Conservation (phyloP, 2,888 invertebrate species). For the Bellardia pandia region DNA sequence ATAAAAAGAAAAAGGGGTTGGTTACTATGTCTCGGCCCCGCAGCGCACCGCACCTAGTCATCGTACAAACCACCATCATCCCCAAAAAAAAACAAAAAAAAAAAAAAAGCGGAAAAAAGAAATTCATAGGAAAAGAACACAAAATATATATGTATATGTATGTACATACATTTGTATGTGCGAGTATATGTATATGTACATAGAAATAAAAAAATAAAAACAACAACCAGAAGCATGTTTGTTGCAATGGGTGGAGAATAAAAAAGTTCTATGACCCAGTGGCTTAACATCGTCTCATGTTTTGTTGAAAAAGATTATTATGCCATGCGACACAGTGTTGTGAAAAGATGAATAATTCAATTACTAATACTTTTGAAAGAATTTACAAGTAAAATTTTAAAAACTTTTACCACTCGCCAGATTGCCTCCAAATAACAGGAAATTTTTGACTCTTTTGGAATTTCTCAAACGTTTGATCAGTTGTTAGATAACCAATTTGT, state of each 20-base stretch:
- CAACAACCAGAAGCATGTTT: constrained; percentile 41
- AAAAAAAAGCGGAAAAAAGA: constrained; percentile 28
- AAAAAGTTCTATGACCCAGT: constrained; percentile 74
- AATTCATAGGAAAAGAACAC: constrained; percentile 55
- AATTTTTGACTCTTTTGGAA: too few relatives aligned
- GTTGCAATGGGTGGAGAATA: constrained; percentile 65
- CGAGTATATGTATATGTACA: too few relatives aligned
- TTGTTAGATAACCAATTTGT: too few relatives aligned
- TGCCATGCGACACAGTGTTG: constrained; percentile 61
- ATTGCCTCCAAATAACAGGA: too few relatives aligned
- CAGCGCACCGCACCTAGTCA: constrained; percentile 36
- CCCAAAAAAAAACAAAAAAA: constrained; percentile 53
- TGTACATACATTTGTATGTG: too few relatives aligned
- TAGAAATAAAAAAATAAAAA: constrained; percentile 1
- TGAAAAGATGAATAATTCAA: too few relatives aligned
- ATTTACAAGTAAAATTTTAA: too few relatives aligned
- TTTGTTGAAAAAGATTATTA: constrained; percentile 57
- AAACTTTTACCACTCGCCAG: too few relatives aligned
- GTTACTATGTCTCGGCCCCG: constrained; percentile 53
- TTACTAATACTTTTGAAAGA: too few relatives aligned
- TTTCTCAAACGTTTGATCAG: too few relatives aligned
- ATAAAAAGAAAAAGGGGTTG: constrained; percentile 56
- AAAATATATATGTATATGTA: constrained; percentile 20
- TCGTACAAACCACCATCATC: constrained; percentile 51
- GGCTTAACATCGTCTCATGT: constrained; percentile 70